phyloP scores from a whole-genome alignment of 2,888 invertebrate species.

The Siphlonurus alternatus region DNA sequence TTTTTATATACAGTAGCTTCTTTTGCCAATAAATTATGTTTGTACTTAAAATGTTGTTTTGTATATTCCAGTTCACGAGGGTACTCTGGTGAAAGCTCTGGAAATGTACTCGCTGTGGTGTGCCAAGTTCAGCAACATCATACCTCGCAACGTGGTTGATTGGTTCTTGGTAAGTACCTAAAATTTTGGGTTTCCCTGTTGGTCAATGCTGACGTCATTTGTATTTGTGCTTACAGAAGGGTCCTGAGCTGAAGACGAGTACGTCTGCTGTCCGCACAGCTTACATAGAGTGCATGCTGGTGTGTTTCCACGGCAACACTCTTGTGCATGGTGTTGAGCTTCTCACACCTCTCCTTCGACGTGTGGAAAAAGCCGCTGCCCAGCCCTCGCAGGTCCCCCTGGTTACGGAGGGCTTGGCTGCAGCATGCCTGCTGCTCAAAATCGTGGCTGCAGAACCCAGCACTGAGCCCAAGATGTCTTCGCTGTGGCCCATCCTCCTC shows the following conservation, averaged over 20 bases:
- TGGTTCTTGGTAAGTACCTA: constrained; percentile 34
- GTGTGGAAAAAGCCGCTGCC: constrained; percentile 55
- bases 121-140: constrained; percentile 39
- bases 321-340: constrained; percentile 31
- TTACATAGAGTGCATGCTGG: constrained; percentile 58
- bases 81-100: constrained; percentile 63
- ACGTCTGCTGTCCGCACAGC: constrained; percentile 59
- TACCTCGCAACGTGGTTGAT: constrained; percentile 46
- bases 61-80: constrained; percentile 84
- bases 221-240: constrained; percentile 36
- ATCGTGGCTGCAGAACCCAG: constrained; percentile 31
- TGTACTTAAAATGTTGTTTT: too few relatives aligned
- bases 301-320: constrained; percentile 40
- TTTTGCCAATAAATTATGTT: too few relatives aligned
- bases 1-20: too few relatives aligned
- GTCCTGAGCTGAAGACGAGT: constrained; percentile 50
- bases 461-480: constrained; percentile 30
- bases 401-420: constrained; percentile 55
- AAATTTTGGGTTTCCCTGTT: background rate
- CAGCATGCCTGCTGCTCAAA: constrained; percentile 47
- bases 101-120: constrained; percentile 72
- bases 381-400: constrained; percentile 52
- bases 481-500: constrained; percentile 50
- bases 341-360: constrained; percentile 45
- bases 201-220: background rate